Percentiles rank a stretch among this genome's conserved stretches.
Conservation (phyloP, 1,140 invertebrate genomes). For the Ceratina australensis region DNA sequence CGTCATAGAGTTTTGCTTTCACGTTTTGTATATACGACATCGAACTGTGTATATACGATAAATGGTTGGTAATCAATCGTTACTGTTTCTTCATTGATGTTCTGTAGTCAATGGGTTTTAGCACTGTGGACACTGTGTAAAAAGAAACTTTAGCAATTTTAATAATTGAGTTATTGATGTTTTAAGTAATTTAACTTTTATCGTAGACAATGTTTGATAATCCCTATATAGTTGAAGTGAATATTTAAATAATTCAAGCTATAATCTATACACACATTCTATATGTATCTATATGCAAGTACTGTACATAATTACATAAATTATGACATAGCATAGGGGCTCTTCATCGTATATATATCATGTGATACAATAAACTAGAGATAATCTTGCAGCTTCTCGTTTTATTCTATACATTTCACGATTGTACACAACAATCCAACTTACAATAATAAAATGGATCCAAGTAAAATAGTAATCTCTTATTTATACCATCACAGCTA, state of each 20-base stretch:
- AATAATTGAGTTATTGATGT: conserved; percentile 6
- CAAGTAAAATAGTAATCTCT: conserved; percentile 2
- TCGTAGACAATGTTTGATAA: background rate
- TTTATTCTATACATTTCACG: conserved; percentile 39
- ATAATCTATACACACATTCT: background rate
- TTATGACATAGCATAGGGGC: conserved; percentile 35
- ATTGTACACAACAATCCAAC: conserved; percentile 43
- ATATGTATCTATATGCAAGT: conserved; percentile 26
- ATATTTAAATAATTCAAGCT: conserved; percentile 9
- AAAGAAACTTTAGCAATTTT: conserved; percentile 2
- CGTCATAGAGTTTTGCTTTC: conserved; percentile 20
- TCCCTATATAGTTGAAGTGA: conserved; percentile 22
- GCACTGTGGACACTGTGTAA: background rate
- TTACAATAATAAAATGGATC: background rate
- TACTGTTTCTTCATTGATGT: no score
- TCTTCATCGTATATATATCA: conserved; percentile 12
- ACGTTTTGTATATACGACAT: conserved; percentile 51
- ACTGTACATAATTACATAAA: conserved; percentile 56
- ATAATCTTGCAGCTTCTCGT: conserved; percentile 1
- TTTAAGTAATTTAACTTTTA: conserved; percentile 37
- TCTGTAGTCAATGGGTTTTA: no score
- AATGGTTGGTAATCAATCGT: background rate
- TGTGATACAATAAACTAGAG: conserved; percentile 43
- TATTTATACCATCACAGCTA: conserved; percentile 44
- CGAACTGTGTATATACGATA: conserved; percentile 38